Evolutionary conservation across 2,888 invertebrate genomes (phyloP).

Genomic region (Diploptera punctata): DNA sequence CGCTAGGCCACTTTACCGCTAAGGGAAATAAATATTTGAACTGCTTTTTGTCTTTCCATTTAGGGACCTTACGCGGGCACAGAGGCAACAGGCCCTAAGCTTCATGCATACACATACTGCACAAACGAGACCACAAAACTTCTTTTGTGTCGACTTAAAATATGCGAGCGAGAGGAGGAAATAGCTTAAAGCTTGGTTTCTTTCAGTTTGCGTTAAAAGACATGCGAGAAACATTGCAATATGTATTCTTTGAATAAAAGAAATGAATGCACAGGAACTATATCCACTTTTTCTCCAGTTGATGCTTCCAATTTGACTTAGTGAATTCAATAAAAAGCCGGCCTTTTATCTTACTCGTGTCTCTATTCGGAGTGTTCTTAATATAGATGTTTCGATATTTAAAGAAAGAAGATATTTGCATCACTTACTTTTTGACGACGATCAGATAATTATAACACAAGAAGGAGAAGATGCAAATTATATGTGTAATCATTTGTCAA

Average conservation of each 20-base stretch:
- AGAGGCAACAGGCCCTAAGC: constrained; percentile 12
- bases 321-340: background rate
- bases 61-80: constrained; percentile 5
- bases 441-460: too few relatives aligned
- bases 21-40: constrained; percentile 42
- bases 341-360: too few relatives aligned
- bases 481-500: too few relatives aligned
- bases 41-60: constrained; percentile 39
- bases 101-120: constrained; percentile 10
- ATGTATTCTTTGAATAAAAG: constrained; percentile 9
- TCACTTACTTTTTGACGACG: too few relatives aligned
- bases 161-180: background rate
- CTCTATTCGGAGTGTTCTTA: too few relatives aligned
- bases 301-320: background rate
- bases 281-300: background rate
- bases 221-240: background rate
- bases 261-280: background rate
- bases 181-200: constrained; percentile 6
- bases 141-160: constrained; percentile 23
- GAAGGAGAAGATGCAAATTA: too few relatives aligned
- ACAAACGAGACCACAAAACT: background rate
- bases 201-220: constrained; percentile 17
- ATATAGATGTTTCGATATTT: too few relatives aligned
- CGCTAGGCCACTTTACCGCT: constrained; percentile 37
- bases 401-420: too few relatives aligned